Evolutionary conservation across 2,797 vertebrate species (phyloP).

Genomic region (Sebastes minor): DNA sequence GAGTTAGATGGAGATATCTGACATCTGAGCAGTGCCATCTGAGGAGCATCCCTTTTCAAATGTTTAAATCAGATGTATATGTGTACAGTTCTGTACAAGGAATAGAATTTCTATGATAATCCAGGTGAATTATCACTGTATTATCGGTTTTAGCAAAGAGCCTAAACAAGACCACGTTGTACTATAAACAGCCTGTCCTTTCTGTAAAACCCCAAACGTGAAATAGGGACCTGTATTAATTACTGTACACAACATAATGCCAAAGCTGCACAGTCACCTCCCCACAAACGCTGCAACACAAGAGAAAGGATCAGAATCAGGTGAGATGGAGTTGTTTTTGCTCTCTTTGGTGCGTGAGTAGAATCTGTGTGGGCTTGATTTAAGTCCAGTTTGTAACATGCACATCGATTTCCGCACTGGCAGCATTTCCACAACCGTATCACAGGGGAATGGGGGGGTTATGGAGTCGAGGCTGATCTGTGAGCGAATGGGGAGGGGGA

Average conservation of each 20-base stretch:
- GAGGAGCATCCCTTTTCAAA: slow-evolving; percentile 44
- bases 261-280: slow-evolving; percentile 55
- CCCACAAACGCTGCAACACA: slow-evolving; percentile 42
- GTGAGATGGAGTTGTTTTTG: slow-evolving; percentile 34
- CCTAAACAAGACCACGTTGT: slow-evolving; percentile 58
- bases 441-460: background rate
- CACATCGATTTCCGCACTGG: slow-evolving; percentile 49
- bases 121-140: slow-evolving; percentile 21
- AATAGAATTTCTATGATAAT: slow-evolving; percentile 42
- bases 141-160: slow-evolving; percentile 53
- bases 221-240: slow-evolving; percentile 40
- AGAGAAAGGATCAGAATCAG: slow-evolving; percentile 29
- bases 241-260: slow-evolving; percentile 49
- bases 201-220: slow-evolving; percentile 46
- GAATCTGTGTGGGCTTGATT: slow-evolving; percentile 49
- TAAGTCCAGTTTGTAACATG: slow-evolving; percentile 67
- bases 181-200: slow-evolving; percentile 63
- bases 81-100: slow-evolving; percentile 44
- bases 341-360: slow-evolving; percentile 78
- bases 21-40: slow-evolving; percentile 42
- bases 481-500: slow-evolving; percentile 10
- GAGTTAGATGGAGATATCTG: slow-evolving; percentile 39
- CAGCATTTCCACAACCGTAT: slow-evolving; percentile 39
- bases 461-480: slow-evolving; percentile 25
- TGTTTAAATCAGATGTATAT: slow-evolving; percentile 41